Conservation (phyloP, 2,797 vertebrate species). For the Fistularia commersonii region DNA sequence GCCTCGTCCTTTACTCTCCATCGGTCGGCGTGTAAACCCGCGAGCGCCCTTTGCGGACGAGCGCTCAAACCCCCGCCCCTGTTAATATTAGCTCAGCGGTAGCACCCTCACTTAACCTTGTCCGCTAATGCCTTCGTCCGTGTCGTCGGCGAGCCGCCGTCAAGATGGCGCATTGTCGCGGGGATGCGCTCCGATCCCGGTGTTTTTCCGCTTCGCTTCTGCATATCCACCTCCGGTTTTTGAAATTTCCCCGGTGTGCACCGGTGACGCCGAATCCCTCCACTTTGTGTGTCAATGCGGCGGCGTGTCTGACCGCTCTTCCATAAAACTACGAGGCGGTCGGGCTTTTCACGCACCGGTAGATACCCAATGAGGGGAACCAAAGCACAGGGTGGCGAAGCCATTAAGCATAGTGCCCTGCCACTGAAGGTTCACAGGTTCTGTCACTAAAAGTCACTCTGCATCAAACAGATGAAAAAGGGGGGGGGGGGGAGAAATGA, state of each 20-base stretch:
- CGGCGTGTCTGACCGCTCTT: conserved; percentile 14
- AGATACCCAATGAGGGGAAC: conserved; percentile 2
- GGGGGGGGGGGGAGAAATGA: conserved; percentile 8
- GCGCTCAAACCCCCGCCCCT: conserved; percentile 1
- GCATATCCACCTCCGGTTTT: conserved; percentile 29
- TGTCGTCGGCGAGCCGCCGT: conserved; percentile 1
- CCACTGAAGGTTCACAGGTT: conserved; percentile 15
- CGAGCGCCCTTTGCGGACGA: neutral
- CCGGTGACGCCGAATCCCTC: conserved; percentile 23
- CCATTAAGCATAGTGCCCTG: neutral
- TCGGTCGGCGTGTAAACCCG: neutral
- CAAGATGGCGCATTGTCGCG: too few relatives aligned
- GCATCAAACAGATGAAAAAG: conserved; percentile 6
- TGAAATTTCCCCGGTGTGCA: conserved; percentile 25
- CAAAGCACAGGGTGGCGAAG: conserved; percentile 12
- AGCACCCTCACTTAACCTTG: neutral
- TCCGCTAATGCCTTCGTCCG: conserved; percentile 4
- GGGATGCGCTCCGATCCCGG: too few relatives aligned
- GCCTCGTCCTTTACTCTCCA: neutral
- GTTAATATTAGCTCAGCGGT: neutral
- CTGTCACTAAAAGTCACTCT: conserved; percentile 2
- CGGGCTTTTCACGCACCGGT: conserved; percentile 11
- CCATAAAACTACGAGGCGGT: conserved; percentile 20
- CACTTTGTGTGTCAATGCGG: conserved; percentile 23
- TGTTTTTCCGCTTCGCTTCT: too few relatives aligned